Evolutionary conservation across 1,140 invertebrate species (phyloP), one percentile per base, ranked within the genome.

Genomic region (Drosophila paulistorum): DNA sequence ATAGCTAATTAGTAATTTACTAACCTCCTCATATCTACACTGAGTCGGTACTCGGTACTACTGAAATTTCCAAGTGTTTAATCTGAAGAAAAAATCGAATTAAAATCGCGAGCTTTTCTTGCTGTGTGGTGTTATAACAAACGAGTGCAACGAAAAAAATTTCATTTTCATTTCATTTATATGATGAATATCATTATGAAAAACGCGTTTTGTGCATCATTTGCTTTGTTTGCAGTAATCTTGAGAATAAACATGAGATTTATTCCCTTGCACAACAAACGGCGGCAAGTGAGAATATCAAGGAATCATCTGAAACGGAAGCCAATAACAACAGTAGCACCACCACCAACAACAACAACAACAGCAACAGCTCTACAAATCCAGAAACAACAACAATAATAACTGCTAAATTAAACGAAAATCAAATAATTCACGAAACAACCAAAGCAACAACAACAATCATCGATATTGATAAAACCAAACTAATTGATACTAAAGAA

Each of bases 191-290:
- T 60, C 81, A 68, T 68, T 70, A 73, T 79, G 82, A 77, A 74
- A 51, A 51, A 58, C 79, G 87, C 79, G 86, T 79, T 77, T 90
- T 80, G 82, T 80, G 71, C 77, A 78, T 71, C 64, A 77, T 93
- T 93, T 30, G 30, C 6, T 81, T 95, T 51, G 45, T 51, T 30
- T 95, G 74, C 94, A 98, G 97, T 95, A 96, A 95, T 91, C 94
- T 98, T 92, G 96, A 98, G 94, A 95, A 95, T 93, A 94, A 96
- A 93, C 94, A 97, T 94, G 95, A 97, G 92, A 95, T 98, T 86
- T 96, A 97, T 92, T 97, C 96, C 83, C 93, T 94, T 92, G 94
- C 94, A 92, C 96, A 97, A 93, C 89, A 91, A 77, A 87, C 91
- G 79, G 83, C 84, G 72, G 85, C 91, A 90, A 90, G 82, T 82